These are phyloP conservation scores for Echinometra lucunter DNA, from an alignment of 53 echinoderm and acorn worm species.

Conservation along the genomic window DNA sequence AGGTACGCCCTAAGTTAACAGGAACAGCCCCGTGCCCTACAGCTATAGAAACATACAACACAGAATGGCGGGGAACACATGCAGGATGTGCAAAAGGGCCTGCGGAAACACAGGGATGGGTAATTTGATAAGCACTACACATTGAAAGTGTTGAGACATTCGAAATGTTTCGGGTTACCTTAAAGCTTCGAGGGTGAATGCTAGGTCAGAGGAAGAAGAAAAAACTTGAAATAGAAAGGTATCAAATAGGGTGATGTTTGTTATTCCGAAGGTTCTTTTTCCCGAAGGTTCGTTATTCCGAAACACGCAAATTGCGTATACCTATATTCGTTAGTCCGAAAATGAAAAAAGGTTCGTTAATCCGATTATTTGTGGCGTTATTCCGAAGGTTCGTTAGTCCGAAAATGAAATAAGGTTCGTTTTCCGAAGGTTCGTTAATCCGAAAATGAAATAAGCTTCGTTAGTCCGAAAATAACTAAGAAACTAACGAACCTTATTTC, in stretches of 20 bases:
- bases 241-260: neutral
- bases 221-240: neutral
- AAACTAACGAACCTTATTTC: too few species aligned
- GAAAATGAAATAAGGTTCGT: too few species aligned
- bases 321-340: too few species aligned
- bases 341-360: too few species aligned
- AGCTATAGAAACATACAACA: neutral
- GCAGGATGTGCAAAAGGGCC: neutral
- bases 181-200: neutral
- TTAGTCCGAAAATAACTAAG: too few species aligned
- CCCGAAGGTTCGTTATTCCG: too few species aligned
- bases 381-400: too few species aligned
- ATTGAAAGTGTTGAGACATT: neutral
- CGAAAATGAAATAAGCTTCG: too few species aligned
- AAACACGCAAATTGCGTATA: too few species aligned
- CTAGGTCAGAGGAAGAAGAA: neutral
- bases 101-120: neutral
- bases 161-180: neutral
- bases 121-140: conserved; percentile 30
- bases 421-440: too few species aligned
- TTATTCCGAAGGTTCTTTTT: too few species aligned
- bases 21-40: neutral
- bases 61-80: neutral
- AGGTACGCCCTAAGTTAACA: neutral
- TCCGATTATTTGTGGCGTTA: too few species aligned